phyloP scores from a whole-genome alignment of 2,888 invertebrate genomes.

The Agonopterix arenella region DNA sequence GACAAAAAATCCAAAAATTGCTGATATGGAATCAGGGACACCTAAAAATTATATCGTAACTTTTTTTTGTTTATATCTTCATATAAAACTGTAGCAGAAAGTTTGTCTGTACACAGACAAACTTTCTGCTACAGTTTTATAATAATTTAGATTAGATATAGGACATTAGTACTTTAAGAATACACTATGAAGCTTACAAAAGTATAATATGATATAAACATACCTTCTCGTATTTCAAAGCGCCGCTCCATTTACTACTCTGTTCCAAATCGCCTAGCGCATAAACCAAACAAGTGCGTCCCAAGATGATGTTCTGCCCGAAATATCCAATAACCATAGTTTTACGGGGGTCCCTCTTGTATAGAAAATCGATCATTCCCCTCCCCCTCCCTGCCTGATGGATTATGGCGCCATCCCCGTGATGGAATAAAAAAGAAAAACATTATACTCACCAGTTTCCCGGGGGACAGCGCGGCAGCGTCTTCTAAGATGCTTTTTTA shows the following conservation, averaged over 20 bases:
- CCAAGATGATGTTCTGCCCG: conserved; percentile 45
- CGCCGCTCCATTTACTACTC: conserved; percentile 16
- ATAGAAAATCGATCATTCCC: conserved; percentile 60
- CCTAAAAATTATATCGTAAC: too few species aligned
- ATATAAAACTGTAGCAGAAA: too few species aligned
- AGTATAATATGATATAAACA: background rate
- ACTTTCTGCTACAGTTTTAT: too few species aligned
- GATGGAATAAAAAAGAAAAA: conserved; percentile 68
- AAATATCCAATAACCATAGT: conserved; percentile 73
- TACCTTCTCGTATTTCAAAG: background rate
- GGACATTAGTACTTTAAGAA: too few species aligned
- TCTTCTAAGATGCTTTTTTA: conserved; percentile 42
- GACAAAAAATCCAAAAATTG: too few species aligned
- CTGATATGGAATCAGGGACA: too few species aligned
- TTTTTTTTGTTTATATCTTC: too few species aligned
- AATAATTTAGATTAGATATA: too few species aligned
- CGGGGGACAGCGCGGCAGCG: conserved; percentile 49
- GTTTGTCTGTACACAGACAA: too few species aligned
- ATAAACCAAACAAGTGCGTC: conserved; percentile 47
- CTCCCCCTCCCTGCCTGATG: conserved; percentile 45
- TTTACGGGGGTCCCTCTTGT: conserved; percentile 51
- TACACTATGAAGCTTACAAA: background rate
- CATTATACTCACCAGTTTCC: conserved; percentile 54
- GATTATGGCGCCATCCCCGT: conserved; percentile 52
- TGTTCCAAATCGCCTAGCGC: conserved; percentile 30